A percentile compares a stretch with the other conserved stretches of the same genome.
Evolutionary conservation across 1,140 invertebrate species (phyloP).

Genomic region (Geopemphigus sp.): DNA sequence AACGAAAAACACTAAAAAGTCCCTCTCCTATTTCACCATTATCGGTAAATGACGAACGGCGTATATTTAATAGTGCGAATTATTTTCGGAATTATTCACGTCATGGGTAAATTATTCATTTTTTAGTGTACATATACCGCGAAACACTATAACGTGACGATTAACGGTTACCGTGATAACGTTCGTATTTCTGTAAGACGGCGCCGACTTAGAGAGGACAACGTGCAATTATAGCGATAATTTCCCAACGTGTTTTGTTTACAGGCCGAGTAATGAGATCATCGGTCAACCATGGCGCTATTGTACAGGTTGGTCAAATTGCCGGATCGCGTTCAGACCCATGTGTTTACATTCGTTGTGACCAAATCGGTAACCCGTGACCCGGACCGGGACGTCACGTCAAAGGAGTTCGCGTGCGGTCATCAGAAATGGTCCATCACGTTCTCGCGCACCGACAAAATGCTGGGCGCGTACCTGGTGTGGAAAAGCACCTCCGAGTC

Average conservation of each 20-base stretch:
- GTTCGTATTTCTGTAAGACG: too few relatives aligned
- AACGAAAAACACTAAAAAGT: too few relatives aligned
- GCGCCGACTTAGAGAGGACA: too few relatives aligned
- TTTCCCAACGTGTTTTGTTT: neutral
- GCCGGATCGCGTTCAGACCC: conserved; percentile 78
- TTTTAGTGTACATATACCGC: too few relatives aligned
- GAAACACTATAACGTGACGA: too few relatives aligned
- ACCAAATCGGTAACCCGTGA: conserved; percentile 76
- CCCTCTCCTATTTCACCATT: too few relatives aligned
- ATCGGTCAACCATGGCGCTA: conserved; percentile 67
- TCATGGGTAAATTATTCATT: too few relatives aligned
- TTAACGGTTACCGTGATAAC: too few relatives aligned
- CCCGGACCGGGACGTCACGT: conserved; percentile 76
- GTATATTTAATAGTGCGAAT: too few relatives aligned
- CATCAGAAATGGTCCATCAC: conserved; percentile 86
- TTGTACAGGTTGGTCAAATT: conserved; percentile 81
- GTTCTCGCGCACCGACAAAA: conserved; percentile 75
- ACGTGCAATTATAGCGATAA: too few relatives aligned
- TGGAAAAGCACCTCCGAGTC: conserved; percentile 73
- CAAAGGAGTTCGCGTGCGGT: conserved; percentile 80
- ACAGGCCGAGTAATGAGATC: conserved; percentile 39
- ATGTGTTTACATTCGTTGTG: conserved; percentile 81
- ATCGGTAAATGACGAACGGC: too few relatives aligned
- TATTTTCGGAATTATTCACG: too few relatives aligned
- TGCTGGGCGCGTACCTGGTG: conserved; percentile 78